Evolutionary conservation across 2,797 vertebrate species (phyloP).

Genomic region (Triplophysa yarkandensis): DNA sequence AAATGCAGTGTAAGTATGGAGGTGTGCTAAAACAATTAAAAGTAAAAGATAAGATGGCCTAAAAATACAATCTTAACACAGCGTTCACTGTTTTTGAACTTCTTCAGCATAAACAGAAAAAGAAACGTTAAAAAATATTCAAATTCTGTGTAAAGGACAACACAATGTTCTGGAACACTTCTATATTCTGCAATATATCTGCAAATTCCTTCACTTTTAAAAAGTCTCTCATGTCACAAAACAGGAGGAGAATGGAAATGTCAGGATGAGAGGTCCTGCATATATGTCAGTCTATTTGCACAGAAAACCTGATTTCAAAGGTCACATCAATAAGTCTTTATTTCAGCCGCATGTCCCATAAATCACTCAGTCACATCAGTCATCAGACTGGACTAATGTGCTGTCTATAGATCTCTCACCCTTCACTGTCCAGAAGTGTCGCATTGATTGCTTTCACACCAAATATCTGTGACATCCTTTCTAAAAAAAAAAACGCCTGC

Average conservation of each 20-base stretch:
- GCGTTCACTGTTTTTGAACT: background rate
- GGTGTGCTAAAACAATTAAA: background rate
- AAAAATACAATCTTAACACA: background rate
- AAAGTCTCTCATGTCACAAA: background rate
- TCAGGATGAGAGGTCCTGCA: slow-evolving; percentile 64
- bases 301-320: slow-evolving; percentile 66
- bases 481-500: background rate
- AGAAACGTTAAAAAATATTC: too few species aligned
- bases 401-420: slow-evolving; percentile 72
- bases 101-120: background rate
- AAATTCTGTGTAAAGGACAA: too few species aligned
- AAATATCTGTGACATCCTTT: slow-evolving; percentile 2
- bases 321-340: slow-evolving; percentile 77
- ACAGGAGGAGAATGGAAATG: slow-evolving; percentile 55
- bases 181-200: background rate
- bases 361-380: slow-evolving; percentile 72
- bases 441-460: slow-evolving; percentile 57
- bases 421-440: slow-evolving; percentile 41
- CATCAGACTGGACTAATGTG: slow-evolving; percentile 74
- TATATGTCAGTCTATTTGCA: slow-evolving; percentile 62
- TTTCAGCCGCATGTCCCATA: slow-evolving; percentile 67
- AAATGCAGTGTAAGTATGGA: background rate
- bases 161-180: background rate
- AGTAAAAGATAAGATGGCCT: background rate
- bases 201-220: background rate